Percentiles rank a stretch among this genome's conserved stretches.
Evolutionary conservation across 2,113 vertebrate species (phyloP).

Genomic region (Nannospalax galili): DNA sequence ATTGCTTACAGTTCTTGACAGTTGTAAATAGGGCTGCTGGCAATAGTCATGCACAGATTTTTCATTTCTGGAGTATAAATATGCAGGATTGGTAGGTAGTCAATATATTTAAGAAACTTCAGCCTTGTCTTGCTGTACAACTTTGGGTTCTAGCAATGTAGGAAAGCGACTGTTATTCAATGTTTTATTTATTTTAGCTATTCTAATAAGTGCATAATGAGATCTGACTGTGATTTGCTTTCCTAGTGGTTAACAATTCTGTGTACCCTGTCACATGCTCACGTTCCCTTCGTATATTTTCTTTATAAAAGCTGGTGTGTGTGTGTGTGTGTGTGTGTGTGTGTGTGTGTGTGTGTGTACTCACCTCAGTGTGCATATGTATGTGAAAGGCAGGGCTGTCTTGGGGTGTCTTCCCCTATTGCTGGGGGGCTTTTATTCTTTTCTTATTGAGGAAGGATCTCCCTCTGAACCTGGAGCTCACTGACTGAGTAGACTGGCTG

Average conservation of each 20-base stretch:
- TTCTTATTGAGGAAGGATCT: not conserved
- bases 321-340: not conserved
- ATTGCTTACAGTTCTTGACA: not conserved
- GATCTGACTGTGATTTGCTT: not conserved
- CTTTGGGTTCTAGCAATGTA: accelerated
- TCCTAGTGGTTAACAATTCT: not conserved
- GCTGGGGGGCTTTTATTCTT: too few species aligned
- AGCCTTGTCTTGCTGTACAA: not conserved
- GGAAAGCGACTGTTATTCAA: too few species aligned
- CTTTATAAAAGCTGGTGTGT: not conserved
- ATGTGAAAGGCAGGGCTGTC: too few species aligned
- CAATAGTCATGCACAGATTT: not conserved
- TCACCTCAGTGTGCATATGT: too few species aligned
- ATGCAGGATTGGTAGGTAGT: not conserved
- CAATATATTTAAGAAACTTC: not conserved
- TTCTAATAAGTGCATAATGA: not conserved
- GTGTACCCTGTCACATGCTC: not conserved
- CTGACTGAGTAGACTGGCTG: not conserved
- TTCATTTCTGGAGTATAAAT: not conserved
- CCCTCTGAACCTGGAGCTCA: not conserved
- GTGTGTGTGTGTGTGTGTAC: not conserved
- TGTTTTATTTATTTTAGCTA: too few species aligned
- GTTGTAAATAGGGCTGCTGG: not conserved
- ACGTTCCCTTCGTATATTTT: not conserved
- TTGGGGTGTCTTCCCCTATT: not conserved